These are phyloP conservation scores for Volucella bombylans DNA, from an alignment of 2,888 invertebrate species.

Conservation along the genomic window DNA sequence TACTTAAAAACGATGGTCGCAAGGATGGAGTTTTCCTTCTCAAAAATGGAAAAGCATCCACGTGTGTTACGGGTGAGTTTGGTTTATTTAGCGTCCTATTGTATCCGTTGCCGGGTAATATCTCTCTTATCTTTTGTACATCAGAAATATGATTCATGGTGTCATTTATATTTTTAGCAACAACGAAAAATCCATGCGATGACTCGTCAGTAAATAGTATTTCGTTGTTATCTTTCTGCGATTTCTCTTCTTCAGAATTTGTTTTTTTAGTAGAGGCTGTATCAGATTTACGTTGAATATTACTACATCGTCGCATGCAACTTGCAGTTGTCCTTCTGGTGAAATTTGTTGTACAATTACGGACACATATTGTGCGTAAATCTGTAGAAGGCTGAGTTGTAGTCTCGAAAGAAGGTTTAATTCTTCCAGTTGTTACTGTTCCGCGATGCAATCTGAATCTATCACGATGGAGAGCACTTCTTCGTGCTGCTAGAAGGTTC, in stretches of 20 bases:
- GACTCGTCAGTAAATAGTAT: conserved; percentile 82
- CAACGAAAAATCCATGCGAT: conserved; percentile 81
- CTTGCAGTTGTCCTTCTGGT: conserved; percentile 82
- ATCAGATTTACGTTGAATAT: conserved; percentile 76
- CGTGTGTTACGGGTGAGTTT: conserved; percentile 74
- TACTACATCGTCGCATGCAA: conserved; percentile 81
- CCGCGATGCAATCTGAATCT: conserved; percentile 82
- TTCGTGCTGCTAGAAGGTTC: conserved; percentile 85
- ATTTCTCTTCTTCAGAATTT: conserved; percentile 57
- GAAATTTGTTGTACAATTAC: conserved; percentile 82
- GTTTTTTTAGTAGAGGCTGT: conserved; percentile 73
- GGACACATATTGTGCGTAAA: conserved; percentile 80
- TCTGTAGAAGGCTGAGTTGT: conserved; percentile 80
- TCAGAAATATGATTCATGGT: conserved; percentile 80
- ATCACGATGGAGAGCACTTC: conserved; percentile 85
- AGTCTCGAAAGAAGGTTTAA: conserved; percentile 76
- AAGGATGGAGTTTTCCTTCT: conserved; percentile 86
- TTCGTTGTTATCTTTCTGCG: conserved; percentile 81
- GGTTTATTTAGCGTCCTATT: conserved; percentile 77
- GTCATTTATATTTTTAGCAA: conserved; percentile 81
- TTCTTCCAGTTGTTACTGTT: conserved; percentile 78
- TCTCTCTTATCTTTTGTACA: conserved; percentile 74
- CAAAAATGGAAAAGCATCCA: conserved; percentile 87
- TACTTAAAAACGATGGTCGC: conserved; percentile 79
- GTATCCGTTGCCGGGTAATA: conserved; percentile 52